Evolutionary conservation across 2,888 invertebrate species (phyloP), one percentile per base, ranked within the genome.

Genomic region (Trimorus sp.): DNA sequence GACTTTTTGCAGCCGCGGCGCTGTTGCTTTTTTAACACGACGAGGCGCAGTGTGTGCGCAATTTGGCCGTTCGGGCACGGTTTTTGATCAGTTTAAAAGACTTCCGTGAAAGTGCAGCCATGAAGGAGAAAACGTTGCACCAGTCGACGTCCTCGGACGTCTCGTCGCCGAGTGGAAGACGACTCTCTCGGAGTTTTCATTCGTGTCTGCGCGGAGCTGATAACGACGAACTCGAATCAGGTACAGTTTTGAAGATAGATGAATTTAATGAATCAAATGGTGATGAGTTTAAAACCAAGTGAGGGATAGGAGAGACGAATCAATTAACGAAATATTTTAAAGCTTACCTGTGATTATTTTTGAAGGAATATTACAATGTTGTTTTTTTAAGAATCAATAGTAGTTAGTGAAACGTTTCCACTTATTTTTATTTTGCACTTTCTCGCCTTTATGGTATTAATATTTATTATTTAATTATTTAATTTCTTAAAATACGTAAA

Each of bases 101-200:
- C 62, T 60, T 54, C 58, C 40, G 68, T 79, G 58, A 62, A 60
- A 54, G 54, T 56, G 62, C 45, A 60, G 15, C 59, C 14, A 83
- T 83, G 83, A 83, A 83, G 76, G 83, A 83, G 54, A 79, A 76
- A 78, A 15, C 74, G 83, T 87, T 90, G 88, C 89, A 89, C 80
- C 87, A 86, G 68, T 86, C 88, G 75, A 84, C 86, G 69, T 87
- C 91, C 68, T 87, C 90, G 83, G 91, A 91, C 80, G 89, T 89
- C 26, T 87, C 91, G 60, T 91, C 91, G 66, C 91, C 90, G 38
- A 89, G 91, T 40, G 90, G 90, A 76, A 87, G 94, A 83, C 93
- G 95, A 79, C 82, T 83, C 84, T 94, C 94, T 62, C 93, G 95
- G 90, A 94, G 95, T 89, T 95, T 95, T 90, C 95, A 95, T 92